These are phyloP conservation scores for Clusia tigrina DNA, from an alignment of 2,888 invertebrate species.

Conservation along the genomic window DNA sequence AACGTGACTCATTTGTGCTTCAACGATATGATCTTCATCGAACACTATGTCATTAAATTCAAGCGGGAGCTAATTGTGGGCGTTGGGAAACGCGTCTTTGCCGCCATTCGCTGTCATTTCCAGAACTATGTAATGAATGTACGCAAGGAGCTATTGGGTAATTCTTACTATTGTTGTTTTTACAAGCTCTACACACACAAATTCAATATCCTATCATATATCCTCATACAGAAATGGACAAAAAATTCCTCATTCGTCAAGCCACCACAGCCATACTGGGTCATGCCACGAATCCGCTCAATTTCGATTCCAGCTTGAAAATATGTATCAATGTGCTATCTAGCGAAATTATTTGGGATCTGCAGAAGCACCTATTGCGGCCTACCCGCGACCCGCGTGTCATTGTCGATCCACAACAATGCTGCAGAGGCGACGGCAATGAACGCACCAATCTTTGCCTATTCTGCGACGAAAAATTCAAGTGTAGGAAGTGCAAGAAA, in stretches of 20 bases:
- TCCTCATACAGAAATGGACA: slow-evolving; percentile 48
- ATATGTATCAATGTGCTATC: slow-evolving; percentile 54
- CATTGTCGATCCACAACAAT: slow-evolving; percentile 24
- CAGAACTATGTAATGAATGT: slow-evolving; percentile 53
- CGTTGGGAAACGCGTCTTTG: slow-evolving; percentile 54
- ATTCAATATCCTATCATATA: neutral
- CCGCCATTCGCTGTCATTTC: slow-evolving; percentile 56
- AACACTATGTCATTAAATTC: slow-evolving; percentile 59
- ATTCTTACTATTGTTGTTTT: slow-evolving; percentile 8
- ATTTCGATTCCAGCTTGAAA: slow-evolving; percentile 51
- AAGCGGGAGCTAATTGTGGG: slow-evolving; percentile 57
- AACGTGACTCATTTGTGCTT: slow-evolving; percentile 44
- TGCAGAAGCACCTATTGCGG: slow-evolving; percentile 53
- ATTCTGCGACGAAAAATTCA: slow-evolving; percentile 26
- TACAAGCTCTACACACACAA: neutral
- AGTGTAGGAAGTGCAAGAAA: neutral
- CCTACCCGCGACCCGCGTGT: slow-evolving; percentile 42
- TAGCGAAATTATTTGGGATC: slow-evolving; percentile 53
- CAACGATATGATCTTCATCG: slow-evolving; percentile 56
- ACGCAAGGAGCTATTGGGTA: slow-evolving; percentile 51
- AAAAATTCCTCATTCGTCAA: slow-evolving; percentile 51
- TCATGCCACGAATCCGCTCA: slow-evolving; percentile 52
- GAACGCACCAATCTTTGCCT: slow-evolving; percentile 29
- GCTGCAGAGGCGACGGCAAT: slow-evolving; percentile 18
- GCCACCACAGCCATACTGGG: slow-evolving; percentile 56